These are phyloP conservation scores for Drosophila saltans DNA, from an alignment of 1,140 invertebrate genomes.

Conservation along the genomic window DNA sequence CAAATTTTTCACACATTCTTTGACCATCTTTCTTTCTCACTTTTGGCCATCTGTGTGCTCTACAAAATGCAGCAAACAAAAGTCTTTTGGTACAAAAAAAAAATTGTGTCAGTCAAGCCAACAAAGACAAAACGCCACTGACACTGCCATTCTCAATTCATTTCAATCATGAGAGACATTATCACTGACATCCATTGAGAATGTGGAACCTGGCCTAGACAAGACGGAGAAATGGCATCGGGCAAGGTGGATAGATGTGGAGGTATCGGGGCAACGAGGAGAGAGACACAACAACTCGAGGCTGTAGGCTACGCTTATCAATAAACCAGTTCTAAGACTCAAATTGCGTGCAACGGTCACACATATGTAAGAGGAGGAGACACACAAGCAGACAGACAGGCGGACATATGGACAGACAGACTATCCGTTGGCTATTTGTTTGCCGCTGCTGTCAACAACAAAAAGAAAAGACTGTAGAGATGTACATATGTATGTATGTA, in stretches of 20 bases:
- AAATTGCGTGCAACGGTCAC: constrained; percentile 47
- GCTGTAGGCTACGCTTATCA: constrained; percentile 64
- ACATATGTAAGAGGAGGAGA: not conserved
- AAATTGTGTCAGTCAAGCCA: constrained; percentile 63
- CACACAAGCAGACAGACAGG: constrained; percentile 13
- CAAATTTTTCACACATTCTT: constrained; percentile 40
- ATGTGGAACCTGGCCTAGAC: constrained; percentile 55
- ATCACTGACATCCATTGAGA: constrained; percentile 69
- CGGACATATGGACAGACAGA: constrained; percentile 17
- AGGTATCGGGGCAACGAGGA: not conserved
- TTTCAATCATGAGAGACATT: constrained; percentile 67
- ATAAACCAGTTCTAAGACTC: constrained; percentile 65
- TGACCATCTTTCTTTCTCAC: constrained; percentile 30
- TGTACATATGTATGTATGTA: no score
- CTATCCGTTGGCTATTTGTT: constrained; percentile 56
- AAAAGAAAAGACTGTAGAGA: no score
- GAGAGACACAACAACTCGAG: constrained; percentile 3
- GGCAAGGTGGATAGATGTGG: not conserved
- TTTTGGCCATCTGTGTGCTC: constrained; percentile 42
- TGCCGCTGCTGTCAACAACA: constrained; percentile 55
- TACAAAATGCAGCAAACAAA: constrained; percentile 54
- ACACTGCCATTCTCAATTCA: constrained; percentile 53
- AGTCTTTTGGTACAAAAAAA: constrained; percentile 46
- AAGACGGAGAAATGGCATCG: not conserved
- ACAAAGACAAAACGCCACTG: constrained; percentile 34